Evolutionary conservation across 2,113 vertebrate species (phyloP), one percentile per base, ranked within the genome.

Genomic region (Columbina picui): DNA sequence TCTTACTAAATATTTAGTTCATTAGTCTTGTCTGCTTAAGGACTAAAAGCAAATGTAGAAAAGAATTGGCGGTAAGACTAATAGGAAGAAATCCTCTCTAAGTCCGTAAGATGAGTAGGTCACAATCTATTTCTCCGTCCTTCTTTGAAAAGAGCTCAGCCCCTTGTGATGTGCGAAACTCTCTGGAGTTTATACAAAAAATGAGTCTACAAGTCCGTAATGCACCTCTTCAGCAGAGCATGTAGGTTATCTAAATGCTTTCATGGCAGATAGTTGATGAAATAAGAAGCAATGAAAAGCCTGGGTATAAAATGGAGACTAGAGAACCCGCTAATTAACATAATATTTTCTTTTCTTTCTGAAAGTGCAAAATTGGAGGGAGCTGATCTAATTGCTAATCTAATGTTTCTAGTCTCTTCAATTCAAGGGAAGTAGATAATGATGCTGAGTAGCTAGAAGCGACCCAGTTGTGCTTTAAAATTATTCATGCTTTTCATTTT

Each of bases 371-470:
- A 95, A 95, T 74, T 87, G 87, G 67, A 93, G 87, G 50, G 86
- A 91, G 89, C 91, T 84, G 92, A 92, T 96, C 84, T 96, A 89
- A 94, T 96, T 95, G 70, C 94, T 93, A 56, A 91, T 92, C 76
- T 92, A 45, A 84, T 80, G 78, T 85, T 92, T 80, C 87, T 50
- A 53, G 39, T 90, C 87, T 85, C 86, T 68, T 68, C 65, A 79
- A 12, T 84, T 93, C 55, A 53, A 69, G 87, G 87, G 47, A 41
- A 91, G 60, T 8, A 78, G 91, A 90, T 92, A 90, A 90, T 70
- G 91, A 73, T 78, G 52, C 43, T 80, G 80, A 81, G 59, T 21
- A 84, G 61, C 52, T 89, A 78, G 75, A 76, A 96, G 83, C 70
- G 90, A 63, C 59, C 10, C 68, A 20, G 47, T 93, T 55, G 41